A percentile compares a stretch with the other conserved stretches of the same genome.
phyloP scores from a whole-genome alignment of 2,888 invertebrate species.

The Asteroscopus sphinx region DNA sequence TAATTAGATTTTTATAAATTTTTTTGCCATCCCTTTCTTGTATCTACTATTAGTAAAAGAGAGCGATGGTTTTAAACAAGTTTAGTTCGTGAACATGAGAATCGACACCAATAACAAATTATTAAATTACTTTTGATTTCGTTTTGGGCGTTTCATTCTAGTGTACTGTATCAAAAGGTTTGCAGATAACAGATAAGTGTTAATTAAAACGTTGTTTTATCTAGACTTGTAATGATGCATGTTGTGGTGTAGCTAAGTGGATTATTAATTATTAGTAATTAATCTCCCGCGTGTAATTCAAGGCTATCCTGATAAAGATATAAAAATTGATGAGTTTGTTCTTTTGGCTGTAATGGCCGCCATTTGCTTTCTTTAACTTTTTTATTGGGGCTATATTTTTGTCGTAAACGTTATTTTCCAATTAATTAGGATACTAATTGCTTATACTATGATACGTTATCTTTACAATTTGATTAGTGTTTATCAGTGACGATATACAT shows the following conservation, averaged over 20 bases:
- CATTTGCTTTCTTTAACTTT: slow-evolving; percentile 12
- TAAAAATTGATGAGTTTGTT: slow-evolving; percentile 32
- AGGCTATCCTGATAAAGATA: slow-evolving; percentile 57
- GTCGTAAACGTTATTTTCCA: not conserved
- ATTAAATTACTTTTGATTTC: too few relatives aligned
- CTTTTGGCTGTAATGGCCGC: slow-evolving; percentile 14
- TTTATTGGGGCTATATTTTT: not conserved
- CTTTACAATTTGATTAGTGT: slow-evolving; percentile 13
- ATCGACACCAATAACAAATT: too few relatives aligned
- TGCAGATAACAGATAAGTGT: slow-evolving; percentile 2
- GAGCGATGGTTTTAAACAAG: too few relatives aligned
- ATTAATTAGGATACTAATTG: slow-evolving; percentile 15
- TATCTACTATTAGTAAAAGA: too few relatives aligned
- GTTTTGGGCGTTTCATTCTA: too few relatives aligned
- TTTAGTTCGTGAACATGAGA: too few relatives aligned
- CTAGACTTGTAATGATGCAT: slow-evolving; percentile 57
- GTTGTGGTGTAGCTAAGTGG: slow-evolving; percentile 59
- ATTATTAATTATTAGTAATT: slow-evolving; percentile 68
- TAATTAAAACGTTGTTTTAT: slow-evolving; percentile 24
- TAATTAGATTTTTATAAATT: too few relatives aligned
- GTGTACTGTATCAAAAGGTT: too few relatives aligned
- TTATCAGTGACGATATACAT: slow-evolving; percentile 24
- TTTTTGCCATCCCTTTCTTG: too few relatives aligned
- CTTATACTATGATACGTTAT: slow-evolving; percentile 9
- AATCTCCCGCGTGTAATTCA: slow-evolving; percentile 61